Base-by-base conservation (phyloP, 2,888 invertebrate genomes). In the Drosophila niveifrons region DNA sequence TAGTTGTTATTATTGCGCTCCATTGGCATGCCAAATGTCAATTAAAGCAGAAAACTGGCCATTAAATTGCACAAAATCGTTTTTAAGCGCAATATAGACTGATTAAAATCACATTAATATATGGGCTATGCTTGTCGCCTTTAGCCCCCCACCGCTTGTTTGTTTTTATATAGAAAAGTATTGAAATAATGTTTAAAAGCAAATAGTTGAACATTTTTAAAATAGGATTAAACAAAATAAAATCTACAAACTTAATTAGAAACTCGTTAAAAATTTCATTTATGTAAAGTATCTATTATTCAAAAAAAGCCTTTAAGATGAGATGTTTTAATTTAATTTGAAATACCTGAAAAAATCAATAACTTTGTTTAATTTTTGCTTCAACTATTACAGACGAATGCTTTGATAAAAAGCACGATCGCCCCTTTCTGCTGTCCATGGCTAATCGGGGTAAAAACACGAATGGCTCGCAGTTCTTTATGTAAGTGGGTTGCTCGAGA, bases 401-500 rank as follows among this genome's bases (percentile, higher is more conserved):
- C 89, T 98, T 99, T 93, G 95, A 95, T 23, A 90, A 97, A 59
- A 96, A 96, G 91, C 99, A 99, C 94, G 97, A 97, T 87, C 94
- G 95, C 80, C 97, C 98, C 13, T 98, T 96, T 92, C 93, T 99
- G 78, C 94, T 99, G 65, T 99, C 99, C 43, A 99, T 99, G 99
- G 99, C 99, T 13, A 99, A 99, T 93, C 94, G 98, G 89, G 99
- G 99, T 77, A 97, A 97, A 92, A 96, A 99, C 91, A 99, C 99
- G 43, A 99, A 99, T 93, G 98, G 99, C 66, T 99, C 99, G 2
- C 99, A 99, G 92, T 99, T 99, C 93, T 99, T 99, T 93, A 97
- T 99, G 98, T 99, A 95, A 97, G 98, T 96, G 90, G 29, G 36
- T 8, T 50, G 62, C 36, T 62, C 53, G 9, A 62, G 11, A 39